Conservation (phyloP, 2,888 invertebrate species). For the Epirrita christyi region DNA sequence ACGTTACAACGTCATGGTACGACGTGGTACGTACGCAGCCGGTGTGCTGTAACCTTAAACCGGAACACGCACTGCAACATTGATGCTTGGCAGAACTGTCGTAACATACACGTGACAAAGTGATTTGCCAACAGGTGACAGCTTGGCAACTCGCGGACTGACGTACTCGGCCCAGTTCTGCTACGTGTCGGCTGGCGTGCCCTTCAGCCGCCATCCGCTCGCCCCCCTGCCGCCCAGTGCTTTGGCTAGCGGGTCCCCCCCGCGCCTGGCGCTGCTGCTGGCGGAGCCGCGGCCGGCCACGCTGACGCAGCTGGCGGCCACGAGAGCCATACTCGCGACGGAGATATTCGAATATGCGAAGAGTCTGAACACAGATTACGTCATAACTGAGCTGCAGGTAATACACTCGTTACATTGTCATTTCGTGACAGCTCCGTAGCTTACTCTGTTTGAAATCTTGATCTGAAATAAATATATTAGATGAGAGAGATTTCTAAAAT, state of each 20-base stretch:
- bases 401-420: too few relatives aligned
- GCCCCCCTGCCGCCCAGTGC: conserved; percentile 49
- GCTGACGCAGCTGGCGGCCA: conserved; percentile 89
- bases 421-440: too few relatives aligned
- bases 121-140: too few relatives aligned
- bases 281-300: conserved; percentile 87
- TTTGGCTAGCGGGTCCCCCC: conserved; percentile 73
- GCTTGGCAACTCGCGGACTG: conserved; percentile 89
- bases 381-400: conserved; percentile 90
- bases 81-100: too few relatives aligned
- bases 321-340: conserved; percentile 96
- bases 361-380: conserved; percentile 89
- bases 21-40: too few relatives aligned
- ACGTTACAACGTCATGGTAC: too few relatives aligned
- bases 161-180: conserved; percentile 97
- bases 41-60: too few relatives aligned
- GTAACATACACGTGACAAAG: too few relatives aligned
- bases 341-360: conserved; percentile 98
- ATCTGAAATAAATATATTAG: too few relatives aligned
- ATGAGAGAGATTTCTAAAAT: too few relatives aligned
- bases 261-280: conserved; percentile 92
- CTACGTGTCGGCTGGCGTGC: conserved; percentile 93
- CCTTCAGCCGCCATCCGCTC: conserved; percentile 77
- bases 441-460: too few relatives aligned
- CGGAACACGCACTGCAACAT: too few relatives aligned